Conservation (phyloP, 2,113 vertebrate genomes). For the Nycticryphes semicollaris region DNA sequence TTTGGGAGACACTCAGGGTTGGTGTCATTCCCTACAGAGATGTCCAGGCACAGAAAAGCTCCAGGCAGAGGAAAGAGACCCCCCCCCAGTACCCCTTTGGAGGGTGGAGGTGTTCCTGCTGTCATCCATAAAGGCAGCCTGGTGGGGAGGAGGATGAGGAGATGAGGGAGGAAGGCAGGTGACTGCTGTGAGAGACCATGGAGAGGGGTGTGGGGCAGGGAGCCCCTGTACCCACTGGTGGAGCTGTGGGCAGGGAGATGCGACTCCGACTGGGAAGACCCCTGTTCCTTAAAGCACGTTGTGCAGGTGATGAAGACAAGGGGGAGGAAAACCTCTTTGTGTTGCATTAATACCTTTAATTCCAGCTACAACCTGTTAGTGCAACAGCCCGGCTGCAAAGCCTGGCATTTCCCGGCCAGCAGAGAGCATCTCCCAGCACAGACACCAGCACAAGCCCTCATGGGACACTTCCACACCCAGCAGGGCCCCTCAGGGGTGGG, state of each 20-base stretch:
- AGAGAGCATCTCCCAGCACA: background rate
- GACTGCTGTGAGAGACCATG: background rate
- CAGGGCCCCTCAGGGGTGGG: background rate
- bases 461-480: background rate
- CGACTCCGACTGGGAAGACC: rapidly evolving
- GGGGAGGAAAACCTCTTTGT: background rate
- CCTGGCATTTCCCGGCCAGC: background rate
- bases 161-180: rapidly evolving
- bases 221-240: background rate
- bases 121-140: background rate
- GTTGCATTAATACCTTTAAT: background rate
- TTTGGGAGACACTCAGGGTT: background rate
- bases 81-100: too few relatives aligned
- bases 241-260: rapidly evolving
- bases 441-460: background rate
- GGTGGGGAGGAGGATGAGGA: background rate
- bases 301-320: background rate
- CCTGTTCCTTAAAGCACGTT: background rate
- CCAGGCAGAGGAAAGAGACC: background rate
- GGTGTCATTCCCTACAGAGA: background rate
- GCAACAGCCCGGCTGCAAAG: background rate
- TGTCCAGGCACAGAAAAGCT: background rate
- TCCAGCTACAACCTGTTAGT: background rate
- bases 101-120: too few relatives aligned
- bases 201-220: background rate